A percentile compares a stretch with the other conserved stretches of the same genome.
Conservation (phyloP, 2,888 invertebrate genomes). For the Agriopis leucophaearia region DNA sequence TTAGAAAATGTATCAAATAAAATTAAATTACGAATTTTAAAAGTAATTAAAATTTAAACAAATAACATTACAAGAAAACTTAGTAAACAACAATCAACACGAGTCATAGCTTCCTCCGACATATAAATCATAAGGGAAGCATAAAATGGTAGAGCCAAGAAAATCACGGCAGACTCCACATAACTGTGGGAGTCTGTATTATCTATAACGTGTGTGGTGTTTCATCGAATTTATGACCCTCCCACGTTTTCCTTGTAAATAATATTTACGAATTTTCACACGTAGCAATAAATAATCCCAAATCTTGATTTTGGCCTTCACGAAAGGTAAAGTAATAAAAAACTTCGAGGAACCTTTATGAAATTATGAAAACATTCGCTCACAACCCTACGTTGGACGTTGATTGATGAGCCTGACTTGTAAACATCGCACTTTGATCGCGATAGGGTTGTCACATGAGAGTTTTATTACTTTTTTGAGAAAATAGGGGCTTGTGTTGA, state of each 20-base stretch:
- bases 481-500: slow-evolving; percentile 31
- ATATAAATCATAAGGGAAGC: slow-evolving; percentile 2
- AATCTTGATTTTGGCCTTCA: slow-evolving; percentile 41
- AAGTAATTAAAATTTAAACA: no score
- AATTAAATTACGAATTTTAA: no score
- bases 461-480: slow-evolving; percentile 51
- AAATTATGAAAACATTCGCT: slow-evolving; percentile 58
- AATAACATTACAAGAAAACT: no score
- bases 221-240: slow-evolving; percentile 30
- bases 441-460: slow-evolving; percentile 64
- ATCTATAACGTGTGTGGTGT: slow-evolving; percentile 26
- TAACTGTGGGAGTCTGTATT: slow-evolving; percentile 11
- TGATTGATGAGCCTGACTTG: slow-evolving; percentile 67
- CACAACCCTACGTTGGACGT: slow-evolving; percentile 56
- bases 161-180: slow-evolving; percentile 20
- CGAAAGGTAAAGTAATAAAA: slow-evolving; percentile 50
- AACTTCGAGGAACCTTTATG: slow-evolving; percentile 48
- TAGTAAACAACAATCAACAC: no score
- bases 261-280: slow-evolving; percentile 41
- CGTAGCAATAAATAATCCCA: slow-evolving; percentile 41
- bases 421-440: slow-evolving; percentile 65
- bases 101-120: no score
- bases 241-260: slow-evolving; percentile 23
- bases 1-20: no score
- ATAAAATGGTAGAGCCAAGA: not conserved